Base-by-base conservation (phyloP, 2,888 invertebrate species). In the Apoderus coryli region DNA sequence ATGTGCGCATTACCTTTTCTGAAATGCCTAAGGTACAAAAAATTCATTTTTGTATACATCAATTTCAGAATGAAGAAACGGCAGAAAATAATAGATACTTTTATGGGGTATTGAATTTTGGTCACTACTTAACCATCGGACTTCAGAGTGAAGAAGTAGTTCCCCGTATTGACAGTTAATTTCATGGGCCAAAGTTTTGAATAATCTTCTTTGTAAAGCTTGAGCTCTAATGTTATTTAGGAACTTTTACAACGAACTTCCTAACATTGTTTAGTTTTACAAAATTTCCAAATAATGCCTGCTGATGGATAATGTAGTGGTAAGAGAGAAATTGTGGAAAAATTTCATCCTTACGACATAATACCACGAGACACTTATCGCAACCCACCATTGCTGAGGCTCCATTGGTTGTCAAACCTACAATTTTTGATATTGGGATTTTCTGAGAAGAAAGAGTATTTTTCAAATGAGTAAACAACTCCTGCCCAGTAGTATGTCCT, bases 221-320 rank as follows among this genome's bases (percentile, higher is more conserved):
- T n/a, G n/a, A n/a, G n/a, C n/a, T n/a, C n/a, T n/a, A n/a, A n/a
- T n/a, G 6, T 11, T 25, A 13, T 16, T 10, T 14, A 11, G 3
- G 4, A 9, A 14, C 15, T 27, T 14, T 27, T 27, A 27, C 27
- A 11, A 27, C 27, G 15, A 27, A 14, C 15, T 27, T 14, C 27
- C n/a, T n/a, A n/a, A 27, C 13, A 16, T 27, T 27, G 14, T 27
- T 14, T 27, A 14, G 27, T 27, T 27, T 27, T 16, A 14, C 4
- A 27, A 27, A 27, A 27, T 27, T 25, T 27, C 15, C 27, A 27
- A 14, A 27, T 27, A 27, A 27, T 14, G 27, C 27, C 15, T 27
- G 27, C 27, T 16, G 14, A 14, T 27, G 4, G 27, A 27, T 27
- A 14, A 13, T 14, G 27, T 4, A 14, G n/a, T 27, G 15, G 27